Evolutionary conservation across 2,797 vertebrate genomes (phyloP).

Genomic region (Megaceryle alcyon): DNA sequence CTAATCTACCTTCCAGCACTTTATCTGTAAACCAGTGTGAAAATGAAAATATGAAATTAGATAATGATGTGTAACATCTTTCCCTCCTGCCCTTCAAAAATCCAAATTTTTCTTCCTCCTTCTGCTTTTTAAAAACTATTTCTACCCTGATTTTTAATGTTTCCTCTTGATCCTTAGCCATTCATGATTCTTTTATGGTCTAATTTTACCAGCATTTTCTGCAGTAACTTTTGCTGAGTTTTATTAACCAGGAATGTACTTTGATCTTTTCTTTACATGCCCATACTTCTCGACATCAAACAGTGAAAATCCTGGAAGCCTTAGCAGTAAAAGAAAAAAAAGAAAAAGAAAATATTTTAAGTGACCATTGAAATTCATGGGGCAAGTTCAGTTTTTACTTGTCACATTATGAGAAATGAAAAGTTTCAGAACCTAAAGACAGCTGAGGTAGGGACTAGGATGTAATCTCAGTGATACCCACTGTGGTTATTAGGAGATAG

Average conservation of each 20-base stretch:
- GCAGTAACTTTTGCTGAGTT: conserved; percentile 51
- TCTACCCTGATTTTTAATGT: conserved; percentile 17
- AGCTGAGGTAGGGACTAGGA: not conserved
- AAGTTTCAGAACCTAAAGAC: not conserved
- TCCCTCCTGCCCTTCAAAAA: not conserved
- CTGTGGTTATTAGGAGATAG: not conserved
- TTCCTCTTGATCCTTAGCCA: conserved; percentile 6
- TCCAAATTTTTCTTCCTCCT: not conserved
- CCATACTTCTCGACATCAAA: conserved; percentile 56
- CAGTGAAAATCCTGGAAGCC: conserved; percentile 27
- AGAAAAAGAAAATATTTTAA: not conserved
- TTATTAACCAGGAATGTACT: conserved; percentile 46
- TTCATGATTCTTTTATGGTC: conserved; percentile 40
- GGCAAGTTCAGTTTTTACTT: not conserved
- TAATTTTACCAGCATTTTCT: conserved; percentile 58
- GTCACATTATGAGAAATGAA: not conserved
- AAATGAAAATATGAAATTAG: conserved; percentile 15
- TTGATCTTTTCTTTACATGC: conserved; percentile 61
- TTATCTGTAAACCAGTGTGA: not conserved
- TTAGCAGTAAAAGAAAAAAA: not conserved
- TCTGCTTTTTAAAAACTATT: not conserved
- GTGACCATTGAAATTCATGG: conserved; percentile 19
- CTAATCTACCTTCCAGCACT: not conserved
- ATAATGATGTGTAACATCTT: not conserved
- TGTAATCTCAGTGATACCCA: not conserved